Percentiles rank a stretch among this genome's conserved stretches.
Conservation (phyloP, 1,140 invertebrate genomes). For the Sinella curviseta region DNA sequence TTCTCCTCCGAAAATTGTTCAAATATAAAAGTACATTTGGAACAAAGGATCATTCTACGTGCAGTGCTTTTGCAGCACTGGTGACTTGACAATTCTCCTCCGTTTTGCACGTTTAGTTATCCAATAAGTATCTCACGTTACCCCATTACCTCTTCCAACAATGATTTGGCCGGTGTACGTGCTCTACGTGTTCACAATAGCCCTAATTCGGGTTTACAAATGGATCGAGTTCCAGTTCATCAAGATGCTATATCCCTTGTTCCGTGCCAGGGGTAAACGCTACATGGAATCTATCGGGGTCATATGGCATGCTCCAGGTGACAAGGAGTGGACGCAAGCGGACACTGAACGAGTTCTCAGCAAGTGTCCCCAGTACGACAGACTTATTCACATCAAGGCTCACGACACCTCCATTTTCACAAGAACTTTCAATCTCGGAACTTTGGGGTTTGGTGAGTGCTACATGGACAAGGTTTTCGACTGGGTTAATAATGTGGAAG, state of each 20-base stretch:
- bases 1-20: no score
- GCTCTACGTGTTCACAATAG: neutral
- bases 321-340: neutral
- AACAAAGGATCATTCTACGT: no score
- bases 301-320: neutral
- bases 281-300: neutral
- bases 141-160: no score
- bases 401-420: neutral
- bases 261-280: neutral
- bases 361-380: neutral
- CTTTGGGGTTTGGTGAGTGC: neutral
- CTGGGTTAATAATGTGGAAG: neutral
- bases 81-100: no score
- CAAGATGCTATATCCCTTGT: neutral
- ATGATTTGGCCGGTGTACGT: no score
- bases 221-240: neutral
- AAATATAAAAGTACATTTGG: no score
- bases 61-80: no score
- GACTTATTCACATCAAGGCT: neutral
- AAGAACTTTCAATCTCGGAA: neutral
- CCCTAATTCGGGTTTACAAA: neutral
- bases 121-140: no score
- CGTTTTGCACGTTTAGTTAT: no score
- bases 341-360: neutral
- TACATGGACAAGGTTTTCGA: neutral